These are phyloP conservation scores for Arizona elegans DNA, from an alignment of 2,113 vertebrate genomes.

Conservation along the genomic window DNA sequence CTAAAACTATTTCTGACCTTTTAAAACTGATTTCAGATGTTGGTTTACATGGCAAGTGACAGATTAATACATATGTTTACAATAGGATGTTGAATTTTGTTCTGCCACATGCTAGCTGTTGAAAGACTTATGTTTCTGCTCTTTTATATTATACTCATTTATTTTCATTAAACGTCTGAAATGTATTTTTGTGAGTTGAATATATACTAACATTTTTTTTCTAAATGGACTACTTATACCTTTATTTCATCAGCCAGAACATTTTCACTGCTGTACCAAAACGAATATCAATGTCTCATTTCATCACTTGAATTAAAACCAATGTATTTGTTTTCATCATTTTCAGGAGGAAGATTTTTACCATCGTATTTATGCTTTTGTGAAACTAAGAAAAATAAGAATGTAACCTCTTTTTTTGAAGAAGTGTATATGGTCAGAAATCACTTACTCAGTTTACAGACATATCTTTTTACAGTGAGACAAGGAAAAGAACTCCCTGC, in stretches of 20 bases:
- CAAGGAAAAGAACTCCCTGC: neutral
- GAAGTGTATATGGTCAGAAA: neutral
- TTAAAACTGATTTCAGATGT: slow-evolving; percentile 18
- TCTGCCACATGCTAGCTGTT: neutral
- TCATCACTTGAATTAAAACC: neutral
- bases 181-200: slow-evolving; percentile 25
- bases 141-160: neutral
- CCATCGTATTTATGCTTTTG: neutral
- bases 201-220: slow-evolving; percentile 15
- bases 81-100: neutral
- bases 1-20: neutral
- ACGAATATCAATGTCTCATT: neutral
- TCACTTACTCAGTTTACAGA: neutral
- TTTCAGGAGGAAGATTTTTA: neutral
- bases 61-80: neutral
- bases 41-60: neutral
- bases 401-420: neutral
- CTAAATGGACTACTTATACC: neutral
- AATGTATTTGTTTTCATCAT: neutral
- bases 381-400: neutral
- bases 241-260: neutral
- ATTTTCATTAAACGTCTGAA: neutral
- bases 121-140: neutral
- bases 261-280: slow-evolving; percentile 1
- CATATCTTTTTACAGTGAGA: neutral